phyloP scores from a whole-genome alignment of 1,140 invertebrate species.

The Orchesella cincta region DNA sequence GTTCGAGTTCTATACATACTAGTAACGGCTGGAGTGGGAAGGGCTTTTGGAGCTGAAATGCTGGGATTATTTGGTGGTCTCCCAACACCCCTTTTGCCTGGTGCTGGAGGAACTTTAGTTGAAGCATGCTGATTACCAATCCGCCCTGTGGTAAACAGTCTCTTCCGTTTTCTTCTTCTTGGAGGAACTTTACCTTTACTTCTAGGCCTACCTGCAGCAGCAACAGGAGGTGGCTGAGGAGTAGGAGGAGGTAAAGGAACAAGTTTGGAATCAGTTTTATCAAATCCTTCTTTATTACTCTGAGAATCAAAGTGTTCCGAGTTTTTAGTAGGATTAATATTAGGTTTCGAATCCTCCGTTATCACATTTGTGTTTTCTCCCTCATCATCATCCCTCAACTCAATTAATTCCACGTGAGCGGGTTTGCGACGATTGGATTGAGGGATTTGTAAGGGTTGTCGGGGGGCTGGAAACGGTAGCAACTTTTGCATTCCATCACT shows the following conservation, averaged over 20 bases:
- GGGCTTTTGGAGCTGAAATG: background rate
- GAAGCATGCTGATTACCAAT: constrained; percentile 4
- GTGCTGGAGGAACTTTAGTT: background rate
- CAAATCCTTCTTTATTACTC: background rate
- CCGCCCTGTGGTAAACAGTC: constrained; percentile 42
- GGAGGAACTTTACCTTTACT: constrained; percentile 13
- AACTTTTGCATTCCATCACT: background rate
- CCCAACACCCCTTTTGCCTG: background rate
- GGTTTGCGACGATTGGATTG: background rate
- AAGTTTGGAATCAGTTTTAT: background rate
- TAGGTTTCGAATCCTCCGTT: background rate
- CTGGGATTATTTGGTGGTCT: background rate
- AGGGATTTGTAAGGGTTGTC: background rate
- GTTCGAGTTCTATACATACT: constrained; percentile 47
- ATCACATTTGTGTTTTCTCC: constrained; percentile 23
- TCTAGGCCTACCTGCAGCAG: background rate
- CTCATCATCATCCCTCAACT: background rate
- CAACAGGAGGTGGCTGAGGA: background rate
- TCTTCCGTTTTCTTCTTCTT: constrained; percentile 40
- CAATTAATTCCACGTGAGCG: background rate
- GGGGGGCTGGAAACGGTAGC: background rate
- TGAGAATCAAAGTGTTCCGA: no score
- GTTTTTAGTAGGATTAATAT: no score
- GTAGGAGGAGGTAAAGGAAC: background rate
- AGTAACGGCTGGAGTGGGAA: background rate